Conservation (phyloP, 2,797 vertebrate genomes). For the Megaceryle alcyon region DNA sequence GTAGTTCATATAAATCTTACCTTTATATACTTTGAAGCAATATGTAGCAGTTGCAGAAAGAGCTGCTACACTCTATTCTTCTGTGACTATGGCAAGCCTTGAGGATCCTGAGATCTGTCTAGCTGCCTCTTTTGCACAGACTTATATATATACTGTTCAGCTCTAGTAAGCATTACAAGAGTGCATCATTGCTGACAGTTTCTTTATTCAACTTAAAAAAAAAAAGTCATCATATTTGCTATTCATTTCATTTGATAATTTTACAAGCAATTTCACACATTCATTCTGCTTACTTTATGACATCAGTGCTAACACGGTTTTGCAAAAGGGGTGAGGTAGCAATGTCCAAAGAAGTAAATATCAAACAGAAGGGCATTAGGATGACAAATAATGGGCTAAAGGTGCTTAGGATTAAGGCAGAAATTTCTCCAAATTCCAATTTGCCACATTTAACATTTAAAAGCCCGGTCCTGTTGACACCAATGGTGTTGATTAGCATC, state of each 20-base stretch:
- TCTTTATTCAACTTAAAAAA: slow-evolving; percentile 68
- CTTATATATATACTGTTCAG: slow-evolving; percentile 79
- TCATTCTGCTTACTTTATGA: slow-evolving; percentile 73
- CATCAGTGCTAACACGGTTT: slow-evolving; percentile 67
- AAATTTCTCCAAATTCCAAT: slow-evolving; percentile 20
- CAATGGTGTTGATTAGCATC: background rate
- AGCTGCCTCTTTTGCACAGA: slow-evolving; percentile 59
- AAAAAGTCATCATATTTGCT: slow-evolving; percentile 63
- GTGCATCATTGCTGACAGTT: slow-evolving; percentile 78
- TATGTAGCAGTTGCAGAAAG: slow-evolving; percentile 36
- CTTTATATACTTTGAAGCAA: slow-evolving; percentile 47
- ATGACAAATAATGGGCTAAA: slow-evolving; percentile 38
- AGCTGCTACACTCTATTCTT: slow-evolving; percentile 2
- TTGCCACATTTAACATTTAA: background rate
- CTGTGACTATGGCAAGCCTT: slow-evolving; percentile 61
- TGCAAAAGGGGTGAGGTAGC: slow-evolving; percentile 61
- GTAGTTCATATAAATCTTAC: slow-evolving; percentile 67
- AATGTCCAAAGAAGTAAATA: slow-evolving; percentile 69
- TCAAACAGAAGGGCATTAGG: slow-evolving; percentile 58
- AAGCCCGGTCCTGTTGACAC: background rate
- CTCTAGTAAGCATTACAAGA: slow-evolving; percentile 74
- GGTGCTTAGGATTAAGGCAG: background rate
- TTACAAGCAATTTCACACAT: slow-evolving; percentile 76
- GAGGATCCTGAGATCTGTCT: slow-evolving; percentile 72
- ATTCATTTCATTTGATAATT: slow-evolving; percentile 75